These are phyloP conservation scores for Phthorimaea operculella DNA, from an alignment of 1,140 invertebrate species.

Conservation along the genomic window DNA sequence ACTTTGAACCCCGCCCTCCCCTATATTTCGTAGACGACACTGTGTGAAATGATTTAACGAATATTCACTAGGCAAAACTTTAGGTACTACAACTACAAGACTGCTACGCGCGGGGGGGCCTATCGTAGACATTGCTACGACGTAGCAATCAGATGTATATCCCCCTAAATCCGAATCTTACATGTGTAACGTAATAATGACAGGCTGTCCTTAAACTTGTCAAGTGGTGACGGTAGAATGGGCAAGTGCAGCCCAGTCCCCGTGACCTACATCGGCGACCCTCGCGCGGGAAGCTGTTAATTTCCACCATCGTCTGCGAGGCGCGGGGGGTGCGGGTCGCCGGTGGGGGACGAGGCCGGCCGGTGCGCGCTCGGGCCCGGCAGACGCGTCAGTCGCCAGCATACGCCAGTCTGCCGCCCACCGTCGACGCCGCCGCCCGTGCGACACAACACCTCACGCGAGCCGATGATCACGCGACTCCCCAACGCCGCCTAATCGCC, in stretches of 20 bases:
- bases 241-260: slow-evolving; percentile 63
- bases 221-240: slow-evolving; percentile 58
- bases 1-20: too few relatives aligned
- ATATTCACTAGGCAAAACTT: too few relatives aligned
- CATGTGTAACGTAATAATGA: slow-evolving; percentile 48
- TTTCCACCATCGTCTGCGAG: slow-evolving; percentile 59
- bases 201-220: slow-evolving; percentile 62
- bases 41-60: too few relatives aligned
- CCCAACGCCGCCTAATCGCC: slow-evolving; percentile 32
- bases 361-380: slow-evolving; percentile 28
- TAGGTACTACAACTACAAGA: too few relatives aligned
- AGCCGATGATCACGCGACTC: slow-evolving; percentile 17
- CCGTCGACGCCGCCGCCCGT: slow-evolving; percentile 1
- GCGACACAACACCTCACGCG: slow-evolving; percentile 24
- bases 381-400: background rate
- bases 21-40: too few relatives aligned
- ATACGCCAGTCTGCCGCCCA: slow-evolving; percentile 34
- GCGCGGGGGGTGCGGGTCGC: slow-evolving; percentile 34
- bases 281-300: slow-evolving; percentile 66
- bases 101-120: background rate
- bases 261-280: slow-evolving; percentile 65
- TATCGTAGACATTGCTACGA: slow-evolving; percentile 23
- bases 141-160: background rate
- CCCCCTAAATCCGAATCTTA: background rate
- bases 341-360: slow-evolving; percentile 22